Percentiles rank a stretch among this genome's conserved stretches.
Evolutionary conservation across 2,888 invertebrate genomes (phyloP).

Genomic region (Drosophila siamana): DNA sequence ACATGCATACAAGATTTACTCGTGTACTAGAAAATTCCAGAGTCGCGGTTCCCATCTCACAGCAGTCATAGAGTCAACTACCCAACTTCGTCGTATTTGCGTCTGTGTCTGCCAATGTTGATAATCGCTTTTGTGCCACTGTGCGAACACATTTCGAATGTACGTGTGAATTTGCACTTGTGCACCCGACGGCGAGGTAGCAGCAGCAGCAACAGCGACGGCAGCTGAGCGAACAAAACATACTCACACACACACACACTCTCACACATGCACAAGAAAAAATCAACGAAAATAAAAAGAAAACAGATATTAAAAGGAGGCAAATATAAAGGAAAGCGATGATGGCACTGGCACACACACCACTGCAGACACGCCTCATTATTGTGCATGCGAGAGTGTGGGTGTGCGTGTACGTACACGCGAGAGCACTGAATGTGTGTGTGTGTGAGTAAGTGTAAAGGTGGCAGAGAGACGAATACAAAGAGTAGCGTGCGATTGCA

Average conservation of each 20-base stretch:
- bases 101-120: slow-evolving; percentile 41
- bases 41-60: slow-evolving; percentile 27
- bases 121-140: slow-evolving; percentile 58
- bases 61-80: slow-evolving; percentile 8
- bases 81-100: slow-evolving; percentile 34
- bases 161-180: slow-evolving; percentile 81
- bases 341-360: slow-evolving; percentile 67
- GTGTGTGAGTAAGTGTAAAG: slow-evolving; percentile 22
- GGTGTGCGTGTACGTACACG: slow-evolving; percentile 14
- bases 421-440: slow-evolving; percentile 11
- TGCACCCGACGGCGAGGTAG: slow-evolving; percentile 60
- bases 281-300: slow-evolving; percentile 65
- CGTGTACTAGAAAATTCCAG: slow-evolving; percentile 49
- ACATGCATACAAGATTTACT: slow-evolving; percentile 17
- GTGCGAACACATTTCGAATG: slow-evolving; percentile 76
- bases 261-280: slow-evolving; percentile 13
- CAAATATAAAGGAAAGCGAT: slow-evolving; percentile 72
- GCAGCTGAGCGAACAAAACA: slow-evolving; percentile 36
- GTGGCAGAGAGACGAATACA: slow-evolving; percentile 37
- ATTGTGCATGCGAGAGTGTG: slow-evolving; percentile 31
- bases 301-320: slow-evolving; percentile 70
- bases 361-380: slow-evolving; percentile 45
- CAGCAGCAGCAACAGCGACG: slow-evolving; percentile 27
- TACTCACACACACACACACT: slow-evolving; percentile 3
- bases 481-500: slow-evolving; percentile 70